Conservation (phyloP, 1,140 invertebrate genomes). For the Drosophila seguyi region DNA sequence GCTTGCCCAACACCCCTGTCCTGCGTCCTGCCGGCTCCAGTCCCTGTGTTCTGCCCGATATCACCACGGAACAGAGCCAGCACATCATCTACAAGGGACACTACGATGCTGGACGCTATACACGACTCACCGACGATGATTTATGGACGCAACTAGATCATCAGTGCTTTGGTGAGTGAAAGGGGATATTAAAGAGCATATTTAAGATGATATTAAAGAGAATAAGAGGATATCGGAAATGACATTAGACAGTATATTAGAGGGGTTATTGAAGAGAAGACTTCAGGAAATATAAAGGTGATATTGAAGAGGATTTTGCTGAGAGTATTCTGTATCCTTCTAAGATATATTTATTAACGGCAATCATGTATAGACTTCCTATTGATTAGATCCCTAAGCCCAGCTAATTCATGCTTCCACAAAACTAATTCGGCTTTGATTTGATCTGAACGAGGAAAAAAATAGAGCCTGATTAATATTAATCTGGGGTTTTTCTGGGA, state of each 20-base stretch:
- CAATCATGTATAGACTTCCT: not conserved
- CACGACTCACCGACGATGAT: conserved; percentile 91
- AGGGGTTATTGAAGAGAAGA: not conserved
- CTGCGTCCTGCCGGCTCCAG: conserved; percentile 89
- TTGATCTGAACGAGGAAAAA: too few species aligned
- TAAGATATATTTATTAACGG: not conserved
- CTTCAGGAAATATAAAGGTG: not conserved
- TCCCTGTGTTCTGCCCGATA: conserved; percentile 88
- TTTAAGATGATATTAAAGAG: not conserved
- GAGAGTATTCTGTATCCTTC: not conserved
- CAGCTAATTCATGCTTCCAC: not conserved
- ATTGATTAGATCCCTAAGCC: not conserved
- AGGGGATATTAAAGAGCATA: not conserved
- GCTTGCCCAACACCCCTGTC: conserved; percentile 88
- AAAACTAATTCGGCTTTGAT: not conserved
- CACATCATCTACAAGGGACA: conserved; percentile 90
- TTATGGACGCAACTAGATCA: conserved; percentile 89
- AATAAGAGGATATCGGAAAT: not conserved
- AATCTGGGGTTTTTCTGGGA: not conserved
- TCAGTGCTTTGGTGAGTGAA: conserved; percentile 68
- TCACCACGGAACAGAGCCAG: conserved; percentile 88
- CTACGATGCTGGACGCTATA: conserved; percentile 90
- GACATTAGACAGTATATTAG: not conserved
- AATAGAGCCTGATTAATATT: too few species aligned
- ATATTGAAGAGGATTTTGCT: not conserved